Conservation (phyloP, 2,113 vertebrate species). For the Piaya cayana region DNA sequence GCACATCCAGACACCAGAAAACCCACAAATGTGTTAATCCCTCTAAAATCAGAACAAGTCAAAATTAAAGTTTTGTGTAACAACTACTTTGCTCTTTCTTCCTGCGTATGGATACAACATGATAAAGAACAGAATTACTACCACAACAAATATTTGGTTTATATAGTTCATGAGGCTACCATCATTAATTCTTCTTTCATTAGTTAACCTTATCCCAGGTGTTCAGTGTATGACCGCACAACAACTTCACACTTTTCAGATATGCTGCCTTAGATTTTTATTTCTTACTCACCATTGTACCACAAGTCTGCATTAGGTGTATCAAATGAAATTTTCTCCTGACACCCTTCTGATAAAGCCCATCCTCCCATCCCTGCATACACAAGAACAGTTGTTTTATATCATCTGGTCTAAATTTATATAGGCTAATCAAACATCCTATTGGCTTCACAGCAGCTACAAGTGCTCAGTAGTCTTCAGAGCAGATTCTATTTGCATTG, state of each 20-base stretch:
- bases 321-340: neutral
- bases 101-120: accelerated
- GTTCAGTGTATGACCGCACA: neutral
- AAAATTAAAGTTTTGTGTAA: neutral
- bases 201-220: neutral
- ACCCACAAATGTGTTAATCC: neutral
- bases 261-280: neutral
- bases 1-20: neutral
- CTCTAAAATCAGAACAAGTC: neutral
- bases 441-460: neutral
- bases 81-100: neutral
- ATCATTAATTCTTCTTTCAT: neutral
- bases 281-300: neutral
- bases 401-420: neutral
- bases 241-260: accelerated
- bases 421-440: neutral
- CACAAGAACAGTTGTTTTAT: neutral
- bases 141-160: neutral
- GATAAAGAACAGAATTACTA: neutral
- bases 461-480: neutral
- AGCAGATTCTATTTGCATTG: accelerated
- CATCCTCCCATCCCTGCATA: neutral
- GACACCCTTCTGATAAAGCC: neutral
- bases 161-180: neutral
- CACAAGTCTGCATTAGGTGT: neutral